These are phyloP conservation scores for Rutilus rutilus DNA, from an alignment of 2,113 vertebrate genomes.

Conservation along the genomic window DNA sequence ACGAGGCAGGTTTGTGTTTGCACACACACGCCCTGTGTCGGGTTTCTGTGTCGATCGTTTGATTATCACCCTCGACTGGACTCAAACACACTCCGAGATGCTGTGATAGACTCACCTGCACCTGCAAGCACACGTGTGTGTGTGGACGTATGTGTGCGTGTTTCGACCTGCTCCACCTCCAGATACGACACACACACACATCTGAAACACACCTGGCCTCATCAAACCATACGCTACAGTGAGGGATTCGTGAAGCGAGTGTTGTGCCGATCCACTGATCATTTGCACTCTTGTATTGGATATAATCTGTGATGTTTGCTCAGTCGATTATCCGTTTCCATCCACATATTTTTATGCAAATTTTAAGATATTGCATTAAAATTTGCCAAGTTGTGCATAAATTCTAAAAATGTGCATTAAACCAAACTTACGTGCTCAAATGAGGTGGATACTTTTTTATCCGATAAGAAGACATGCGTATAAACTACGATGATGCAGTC, in stretches of 20 bases:
- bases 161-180: constrained; percentile 14
- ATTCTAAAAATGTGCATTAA: too few relatives aligned
- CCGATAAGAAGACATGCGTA: too few relatives aligned
- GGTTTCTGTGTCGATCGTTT: constrained; percentile 64
- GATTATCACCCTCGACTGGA: constrained; percentile 44
- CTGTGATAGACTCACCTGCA: background rate
- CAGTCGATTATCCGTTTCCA: background rate
- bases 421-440: too few relatives aligned
- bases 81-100: background rate
- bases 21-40: constrained; percentile 68
- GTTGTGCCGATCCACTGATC: background rate
- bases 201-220: background rate
- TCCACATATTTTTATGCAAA: too few relatives aligned
- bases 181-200: background rate
- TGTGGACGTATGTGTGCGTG: constrained; percentile 23
- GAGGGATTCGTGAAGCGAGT: background rate
- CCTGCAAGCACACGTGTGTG: background rate
- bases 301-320: background rate
- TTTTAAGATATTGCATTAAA: too few relatives aligned
- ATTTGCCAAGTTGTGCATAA: too few relatives aligned
- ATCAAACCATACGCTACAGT: background rate
- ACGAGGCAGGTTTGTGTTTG: constrained; percentile 83
- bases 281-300: background rate
- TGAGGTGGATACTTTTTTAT: too few relatives aligned
- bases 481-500: too few relatives aligned